Evolutionary conservation across 2,113 vertebrate species (phyloP), one percentile per base, ranked within the genome.

Genomic region (Penelope pileata): DNA sequence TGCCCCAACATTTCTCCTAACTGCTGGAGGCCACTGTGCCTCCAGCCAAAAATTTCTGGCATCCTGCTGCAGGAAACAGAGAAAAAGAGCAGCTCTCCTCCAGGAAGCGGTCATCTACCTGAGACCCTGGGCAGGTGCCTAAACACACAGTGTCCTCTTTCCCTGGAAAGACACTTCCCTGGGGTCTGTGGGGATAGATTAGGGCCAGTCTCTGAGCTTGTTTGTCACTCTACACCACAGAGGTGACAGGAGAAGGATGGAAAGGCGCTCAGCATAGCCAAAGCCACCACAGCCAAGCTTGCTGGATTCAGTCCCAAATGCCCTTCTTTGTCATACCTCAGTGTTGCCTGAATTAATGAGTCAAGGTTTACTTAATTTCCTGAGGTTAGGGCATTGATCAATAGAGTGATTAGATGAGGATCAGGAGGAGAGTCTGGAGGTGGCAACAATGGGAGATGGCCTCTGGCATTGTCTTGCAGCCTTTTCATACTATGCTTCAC

Each of bases 311-410:
- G 42, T 27, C 50, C 23, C 22, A 1, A 16, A 16, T 0, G 0
- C 53, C 14, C 38, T 47, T 14, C 19, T 50, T 72, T 19, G 8
- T 72, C 72, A 83, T 53, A 58, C 45, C 76, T 48, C 75, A 30
- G 80, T 5, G 62, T 12, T 60, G 13, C 30, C 36, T 51, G 30
- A 70, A 29, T 62, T 76, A 45, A 75, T 69, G 47, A 88, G 47
- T 80, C 67, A 88, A 79, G 47, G 48, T 76, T 90, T 69, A 87
- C 32, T 88, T 70, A 77, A 51, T 56, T 92, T 77, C 66, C 59
- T 70, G 56, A 94, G 45, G 40, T 85, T 48, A 83, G 40, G n/a
- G 72, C 34, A 83, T n/a, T 76, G 78, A 93, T 83, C 79, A 80
- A n/a, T 34, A 45, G 9, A 62, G 40, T 56, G n/a, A 83, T 73